Conservation (phyloP, 1,140 invertebrate genomes). For the Ditylenchus dipsaci region DNA sequence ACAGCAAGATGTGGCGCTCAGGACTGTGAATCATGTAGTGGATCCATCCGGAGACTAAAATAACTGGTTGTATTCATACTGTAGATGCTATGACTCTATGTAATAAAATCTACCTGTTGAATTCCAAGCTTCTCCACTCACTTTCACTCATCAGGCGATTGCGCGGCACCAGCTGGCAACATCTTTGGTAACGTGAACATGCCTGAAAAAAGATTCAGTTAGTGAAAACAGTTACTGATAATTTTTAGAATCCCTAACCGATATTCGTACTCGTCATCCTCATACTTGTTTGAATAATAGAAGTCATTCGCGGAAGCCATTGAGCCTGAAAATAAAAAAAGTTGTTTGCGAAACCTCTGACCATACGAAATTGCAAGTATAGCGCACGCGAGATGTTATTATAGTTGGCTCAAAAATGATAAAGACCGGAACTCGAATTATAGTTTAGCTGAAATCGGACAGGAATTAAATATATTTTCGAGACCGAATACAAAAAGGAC, state of each 20-base stretch:
- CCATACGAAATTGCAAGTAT: neutral
- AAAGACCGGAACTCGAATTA: no score
- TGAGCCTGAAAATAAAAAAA: constrained; percentile 6
- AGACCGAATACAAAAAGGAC: no score
- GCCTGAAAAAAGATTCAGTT: constrained; percentile 57
- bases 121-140: constrained; percentile 91
- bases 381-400: no score
- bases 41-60: constrained; percentile 77
- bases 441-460: no score
- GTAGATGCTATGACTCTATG: neutral
- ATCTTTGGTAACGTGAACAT: constrained; percentile 83
- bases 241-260: constrained; percentile 59
- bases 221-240: neutral
- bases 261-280: constrained; percentile 76
- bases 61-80: neutral
- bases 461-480: no score
- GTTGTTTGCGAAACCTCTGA: neutral
- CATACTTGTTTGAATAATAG: constrained; percentile 80
- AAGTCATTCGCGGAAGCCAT: constrained; percentile 32
- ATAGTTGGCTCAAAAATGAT: no score
- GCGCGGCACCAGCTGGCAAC: constrained; percentile 78
- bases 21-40: constrained; percentile 93
- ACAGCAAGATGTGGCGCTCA: constrained; percentile 59
- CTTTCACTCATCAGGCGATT: constrained; percentile 87
- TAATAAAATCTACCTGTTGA: constrained; percentile 66